Conservation (phyloP, 2,113 vertebrate genomes). For the Aptenodytes patagonicus region DNA sequence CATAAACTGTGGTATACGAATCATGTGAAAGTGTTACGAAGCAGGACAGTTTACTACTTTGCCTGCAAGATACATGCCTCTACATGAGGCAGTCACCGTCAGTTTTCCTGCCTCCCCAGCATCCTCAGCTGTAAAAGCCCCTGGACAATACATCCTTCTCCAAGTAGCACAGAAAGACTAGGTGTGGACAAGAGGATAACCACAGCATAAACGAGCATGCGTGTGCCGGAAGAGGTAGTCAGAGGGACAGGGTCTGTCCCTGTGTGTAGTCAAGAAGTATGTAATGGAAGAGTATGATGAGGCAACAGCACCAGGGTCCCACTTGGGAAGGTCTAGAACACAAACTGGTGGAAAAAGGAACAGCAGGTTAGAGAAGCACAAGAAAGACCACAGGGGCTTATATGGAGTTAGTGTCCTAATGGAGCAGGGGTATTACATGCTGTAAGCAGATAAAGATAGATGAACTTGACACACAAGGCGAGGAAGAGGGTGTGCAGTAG, state of each 20-base stretch:
- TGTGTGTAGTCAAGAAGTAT: rapidly evolving
- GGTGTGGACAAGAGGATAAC: neutral
- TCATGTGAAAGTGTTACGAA: neutral
- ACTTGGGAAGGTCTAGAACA: neutral
- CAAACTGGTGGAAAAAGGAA: neutral
- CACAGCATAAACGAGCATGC: neutral
- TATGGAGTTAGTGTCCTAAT: neutral
- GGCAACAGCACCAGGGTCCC: rapidly evolving
- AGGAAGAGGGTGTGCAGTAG: neutral
- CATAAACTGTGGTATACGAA: neutral
- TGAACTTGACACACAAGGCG: neutral
- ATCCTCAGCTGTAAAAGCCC: neutral
- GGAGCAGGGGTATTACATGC: neutral
- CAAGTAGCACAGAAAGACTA: neutral
- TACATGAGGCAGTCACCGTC: rapidly evolving
- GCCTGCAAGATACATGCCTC: neutral
- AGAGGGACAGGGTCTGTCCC: neutral
- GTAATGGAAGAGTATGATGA: neutral
- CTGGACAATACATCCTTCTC: neutral
- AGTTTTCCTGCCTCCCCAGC: neutral
- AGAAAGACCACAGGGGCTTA: neutral
- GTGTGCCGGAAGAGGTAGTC: rapidly evolving
- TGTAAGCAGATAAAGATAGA: neutral
- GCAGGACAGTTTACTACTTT: neutral
- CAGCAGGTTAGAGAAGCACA: neutral